Evolutionary conservation across 2,113 vertebrate species (phyloP).

Genomic region (Hyperopisus bebe): DNA sequence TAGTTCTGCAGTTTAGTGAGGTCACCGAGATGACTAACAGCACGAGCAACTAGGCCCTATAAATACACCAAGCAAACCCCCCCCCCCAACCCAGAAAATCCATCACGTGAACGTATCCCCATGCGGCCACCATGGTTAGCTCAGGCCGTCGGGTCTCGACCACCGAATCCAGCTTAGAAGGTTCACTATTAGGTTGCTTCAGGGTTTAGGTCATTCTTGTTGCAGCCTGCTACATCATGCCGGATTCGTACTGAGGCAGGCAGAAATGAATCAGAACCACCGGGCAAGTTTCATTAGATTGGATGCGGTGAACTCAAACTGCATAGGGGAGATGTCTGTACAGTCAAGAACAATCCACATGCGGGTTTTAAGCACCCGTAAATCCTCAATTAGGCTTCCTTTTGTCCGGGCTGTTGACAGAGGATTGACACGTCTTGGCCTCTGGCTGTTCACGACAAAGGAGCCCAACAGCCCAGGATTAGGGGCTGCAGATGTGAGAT

Average conservation of each 20-base stretch:
- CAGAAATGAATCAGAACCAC: neutral
- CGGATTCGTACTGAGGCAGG: neutral
- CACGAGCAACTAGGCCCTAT: neutral
- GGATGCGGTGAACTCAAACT: neutral
- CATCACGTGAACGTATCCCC: neutral
- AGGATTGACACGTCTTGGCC: conserved; percentile 9
- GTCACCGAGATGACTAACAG: neutral
- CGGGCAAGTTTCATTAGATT: neutral
- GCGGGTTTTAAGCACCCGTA: neutral
- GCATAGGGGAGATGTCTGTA: neutral
- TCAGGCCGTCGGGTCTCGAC: neutral
- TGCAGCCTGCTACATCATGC: neutral
- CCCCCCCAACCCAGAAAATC: neutral
- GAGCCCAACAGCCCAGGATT: neutral
- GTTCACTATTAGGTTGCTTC: neutral
- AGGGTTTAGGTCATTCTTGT: neutral
- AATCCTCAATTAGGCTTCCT: neutral
- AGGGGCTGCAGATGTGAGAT: conserved; percentile 2
- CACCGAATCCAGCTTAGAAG: neutral
- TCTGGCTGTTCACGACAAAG: neutral
- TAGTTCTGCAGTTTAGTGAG: neutral
- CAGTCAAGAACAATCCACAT: neutral
- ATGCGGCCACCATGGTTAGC: neutral
- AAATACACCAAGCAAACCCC: neutral
- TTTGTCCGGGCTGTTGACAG: conserved; percentile 1